Evolutionary conservation across 2,113 vertebrate species (phyloP).

Genomic region (Pangasianodon hypophthalmus): DNA sequence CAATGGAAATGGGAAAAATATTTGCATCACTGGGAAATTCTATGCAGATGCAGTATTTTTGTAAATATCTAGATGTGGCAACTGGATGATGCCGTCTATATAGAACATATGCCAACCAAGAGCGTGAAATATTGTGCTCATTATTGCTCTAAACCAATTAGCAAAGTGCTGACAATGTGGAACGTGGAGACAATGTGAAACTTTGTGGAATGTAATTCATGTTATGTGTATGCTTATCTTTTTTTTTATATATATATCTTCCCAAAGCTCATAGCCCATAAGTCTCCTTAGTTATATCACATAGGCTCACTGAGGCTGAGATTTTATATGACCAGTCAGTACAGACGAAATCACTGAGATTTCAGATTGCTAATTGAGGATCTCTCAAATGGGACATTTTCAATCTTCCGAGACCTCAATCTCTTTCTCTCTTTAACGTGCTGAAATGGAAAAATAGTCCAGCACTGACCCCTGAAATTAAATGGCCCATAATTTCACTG

Average conservation of each 20-base stretch:
- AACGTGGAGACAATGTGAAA: neutral
- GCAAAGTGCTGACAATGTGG: neutral
- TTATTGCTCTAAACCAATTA: neutral
- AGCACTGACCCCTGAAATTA: constrained; percentile 63
- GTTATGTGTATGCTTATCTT: neutral
- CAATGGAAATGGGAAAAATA: constrained; percentile 1
- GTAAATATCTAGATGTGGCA: neutral
- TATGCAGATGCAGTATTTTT: constrained; percentile 18
- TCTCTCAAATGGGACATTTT: constrained; percentile 57
- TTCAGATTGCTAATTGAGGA: constrained; percentile 67
- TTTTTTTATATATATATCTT: constrained; percentile 6
- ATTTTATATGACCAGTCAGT: constrained; percentile 20
- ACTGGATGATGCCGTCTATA: neutral
- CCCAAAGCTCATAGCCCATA: neutral
- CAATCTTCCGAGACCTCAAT: constrained; percentile 55
- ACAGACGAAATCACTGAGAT: constrained; percentile 42
- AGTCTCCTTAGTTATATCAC: neutral
- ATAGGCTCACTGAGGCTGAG: neutral
- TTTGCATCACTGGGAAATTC: neutral
- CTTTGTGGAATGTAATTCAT: neutral
- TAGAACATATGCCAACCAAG: neutral
- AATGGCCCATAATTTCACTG: constrained; percentile 62
- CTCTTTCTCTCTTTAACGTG: constrained; percentile 56
- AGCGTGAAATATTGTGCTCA: neutral
- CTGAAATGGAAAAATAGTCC: constrained; percentile 66